Base-by-base conservation (phyloP, 1,140 invertebrate species). In the Psix sp. region DNA sequence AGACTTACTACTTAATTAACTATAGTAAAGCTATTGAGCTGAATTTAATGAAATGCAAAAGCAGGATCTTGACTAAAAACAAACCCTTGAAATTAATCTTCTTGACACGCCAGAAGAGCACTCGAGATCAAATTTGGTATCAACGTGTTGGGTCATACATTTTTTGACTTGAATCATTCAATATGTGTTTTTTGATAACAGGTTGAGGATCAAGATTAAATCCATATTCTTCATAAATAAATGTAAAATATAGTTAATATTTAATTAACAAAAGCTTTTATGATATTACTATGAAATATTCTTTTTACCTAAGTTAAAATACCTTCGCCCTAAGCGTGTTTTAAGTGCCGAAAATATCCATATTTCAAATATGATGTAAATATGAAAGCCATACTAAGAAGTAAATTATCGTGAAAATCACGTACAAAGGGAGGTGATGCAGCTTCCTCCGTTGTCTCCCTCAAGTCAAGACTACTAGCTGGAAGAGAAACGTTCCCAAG, bases 111-210 rank as follows among this genome's bases (percentile, higher is more conserved):
- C n/a, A n/a, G n/a, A 35, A 11, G 29, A 40, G 24, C 10, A 40
- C 52, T 56, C 18, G 39, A 56, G 21, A 35, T 45, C 18, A 15
- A 36, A n/a, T n/a, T 20, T 36, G 51, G 17, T 56, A 45, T 29
- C 40, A 56, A 39, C 52, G 43, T 56, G 13, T 45, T 36, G 40
- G 17, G 52, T 36, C 52, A 33, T 20, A 60, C 48, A 10, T 39
- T 14, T 40, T 60, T 60, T 60, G n/a, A n/a, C n/a, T n/a, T n/a
- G n/a, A n/a, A n/a, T n/a, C n/a, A n/a, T n/a, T n/a, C n/a, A n/a
- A n/a, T n/a, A n/a, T n/a, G n/a, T n/a, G n/a, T n/a, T n/a, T n/a
- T n/a, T n/a, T n/a, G n/a, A n/a, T n/a, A n/a, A n/a, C n/a, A n/a
- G n/a, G n/a, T n/a, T n/a, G n/a, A n/a, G n/a, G n/a, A n/a, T n/a